Conservation (phyloP, 2,113 vertebrate species). For the Actinemys pallida region DNA sequence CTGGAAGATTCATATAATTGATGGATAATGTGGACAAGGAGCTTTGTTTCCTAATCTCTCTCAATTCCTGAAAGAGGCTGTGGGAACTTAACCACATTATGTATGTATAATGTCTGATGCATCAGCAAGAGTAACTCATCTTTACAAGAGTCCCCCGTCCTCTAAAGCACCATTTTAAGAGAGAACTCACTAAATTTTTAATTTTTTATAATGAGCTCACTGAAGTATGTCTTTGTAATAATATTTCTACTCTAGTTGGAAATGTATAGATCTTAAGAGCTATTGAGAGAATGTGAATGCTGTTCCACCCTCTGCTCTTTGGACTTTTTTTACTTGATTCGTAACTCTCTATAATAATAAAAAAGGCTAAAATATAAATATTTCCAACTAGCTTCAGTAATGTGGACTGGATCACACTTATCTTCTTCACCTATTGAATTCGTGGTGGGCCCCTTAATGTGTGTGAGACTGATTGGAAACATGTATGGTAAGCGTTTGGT, state of each 20-base stretch:
- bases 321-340: not conserved
- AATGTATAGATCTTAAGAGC: not conserved
- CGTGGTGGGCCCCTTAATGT: constrained; percentile 3
- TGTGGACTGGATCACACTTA: not conserved
- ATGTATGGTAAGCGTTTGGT: not conserved
- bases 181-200: not conserved
- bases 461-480: constrained; percentile 18
- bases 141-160: not conserved
- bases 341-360: not conserved
- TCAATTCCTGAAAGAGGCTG: not conserved
- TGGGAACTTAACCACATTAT: not conserved
- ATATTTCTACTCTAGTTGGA: constrained; percentile 24
- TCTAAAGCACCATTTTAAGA: not conserved
- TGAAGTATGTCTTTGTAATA: not conserved
- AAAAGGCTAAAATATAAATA: not conserved
- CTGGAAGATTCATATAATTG: not conserved
- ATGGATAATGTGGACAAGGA: not conserved
- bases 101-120: not conserved
- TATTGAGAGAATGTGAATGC: not conserved
- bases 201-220: not conserved
- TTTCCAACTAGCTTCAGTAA: constrained; percentile 27
- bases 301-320: not conserved
- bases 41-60: not conserved
- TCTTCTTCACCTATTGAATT: not conserved
- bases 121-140: not conserved